Evolutionary conservation across 2,113 vertebrate genomes (phyloP).

Genomic region (Nanorana parkeri): DNA sequence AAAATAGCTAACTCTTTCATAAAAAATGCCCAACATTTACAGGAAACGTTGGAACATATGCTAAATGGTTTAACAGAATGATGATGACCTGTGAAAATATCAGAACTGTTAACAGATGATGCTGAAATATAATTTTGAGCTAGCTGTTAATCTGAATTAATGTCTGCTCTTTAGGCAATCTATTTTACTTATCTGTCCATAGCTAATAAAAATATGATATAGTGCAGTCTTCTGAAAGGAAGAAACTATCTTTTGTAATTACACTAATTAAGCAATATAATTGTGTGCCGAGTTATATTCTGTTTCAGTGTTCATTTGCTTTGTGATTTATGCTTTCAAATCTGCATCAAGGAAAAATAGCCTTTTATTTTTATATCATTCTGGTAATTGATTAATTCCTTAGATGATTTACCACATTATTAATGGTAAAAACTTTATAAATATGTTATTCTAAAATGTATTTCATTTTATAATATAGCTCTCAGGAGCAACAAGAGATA

Average conservation of each 20-base stretch:
- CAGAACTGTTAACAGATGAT: not conserved
- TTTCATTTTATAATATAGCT: too few relatives aligned
- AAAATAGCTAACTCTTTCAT: too few relatives aligned
- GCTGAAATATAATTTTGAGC: not conserved
- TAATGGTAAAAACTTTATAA: not conserved
- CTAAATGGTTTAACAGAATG: not conserved
- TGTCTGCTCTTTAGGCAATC: not conserved
- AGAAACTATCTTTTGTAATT: conserved; percentile 25
- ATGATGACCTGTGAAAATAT: not conserved
- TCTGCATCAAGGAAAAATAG: conserved; percentile 26
- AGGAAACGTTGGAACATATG: not conserved
- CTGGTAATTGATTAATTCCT: conserved; percentile 25
- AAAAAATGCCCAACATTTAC: too few relatives aligned
- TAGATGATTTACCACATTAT: conserved; percentile 21
- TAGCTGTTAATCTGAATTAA: not conserved
- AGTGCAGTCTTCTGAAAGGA: conserved; percentile 12
- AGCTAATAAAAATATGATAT: conserved; percentile 30
- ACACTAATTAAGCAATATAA: conserved; percentile 40
- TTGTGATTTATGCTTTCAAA: conserved; percentile 48
- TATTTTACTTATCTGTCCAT: conserved; percentile 5
- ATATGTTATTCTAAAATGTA: not conserved
- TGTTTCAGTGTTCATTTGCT: conserved; percentile 38
- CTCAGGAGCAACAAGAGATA: too few relatives aligned
- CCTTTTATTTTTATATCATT: conserved; percentile 44
- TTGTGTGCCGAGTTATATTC: conserved; percentile 24